phyloP scores from a whole-genome alignment of 2,888 invertebrate species.

The Ernsta delagoae region DNA sequence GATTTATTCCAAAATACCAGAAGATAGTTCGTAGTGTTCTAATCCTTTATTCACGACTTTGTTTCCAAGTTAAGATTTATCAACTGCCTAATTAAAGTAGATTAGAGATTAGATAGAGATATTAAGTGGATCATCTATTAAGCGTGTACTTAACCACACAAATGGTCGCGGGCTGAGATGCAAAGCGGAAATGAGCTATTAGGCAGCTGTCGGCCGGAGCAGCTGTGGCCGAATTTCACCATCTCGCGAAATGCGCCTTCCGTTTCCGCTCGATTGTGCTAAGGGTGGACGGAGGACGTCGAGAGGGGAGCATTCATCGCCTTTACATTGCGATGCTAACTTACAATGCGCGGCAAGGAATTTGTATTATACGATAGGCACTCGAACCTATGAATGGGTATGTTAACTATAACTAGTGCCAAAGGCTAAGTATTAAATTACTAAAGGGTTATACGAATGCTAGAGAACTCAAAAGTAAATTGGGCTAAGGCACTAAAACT shows the following conservation, averaged over 20 bases:
- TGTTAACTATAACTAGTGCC: not conserved
- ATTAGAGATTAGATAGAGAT: slow-evolving; percentile 4
- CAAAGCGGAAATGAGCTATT: slow-evolving; percentile 80
- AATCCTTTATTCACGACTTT: too few relatives aligned
- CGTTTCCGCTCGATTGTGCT: slow-evolving; percentile 81
- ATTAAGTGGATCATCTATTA: slow-evolving; percentile 5
- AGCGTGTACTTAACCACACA: slow-evolving; percentile 42
- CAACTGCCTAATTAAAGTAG: not conserved
- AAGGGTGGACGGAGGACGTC: slow-evolving; percentile 57
- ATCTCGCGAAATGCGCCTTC: slow-evolving; percentile 83
- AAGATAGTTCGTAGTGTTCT: too few relatives aligned
- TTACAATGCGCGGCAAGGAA: not conserved
- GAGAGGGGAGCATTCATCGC: slow-evolving; percentile 39
- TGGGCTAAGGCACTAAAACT: too few relatives aligned
- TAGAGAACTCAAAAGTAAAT: too few relatives aligned
- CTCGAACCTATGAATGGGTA: not conserved
- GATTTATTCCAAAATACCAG: too few relatives aligned
- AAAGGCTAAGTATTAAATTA: not conserved
- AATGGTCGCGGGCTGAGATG: slow-evolving; percentile 51
- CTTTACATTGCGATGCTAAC: not conserved
- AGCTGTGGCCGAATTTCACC: slow-evolving; percentile 81
- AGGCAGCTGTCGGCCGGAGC: slow-evolving; percentile 70
- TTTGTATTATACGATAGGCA: not conserved
- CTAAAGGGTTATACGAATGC: not conserved
- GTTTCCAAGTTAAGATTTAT: not conserved